These are phyloP conservation scores for Doryteuthis pealeii DNA, from an alignment of 1,140 invertebrate species.

Conservation along the genomic window DNA sequence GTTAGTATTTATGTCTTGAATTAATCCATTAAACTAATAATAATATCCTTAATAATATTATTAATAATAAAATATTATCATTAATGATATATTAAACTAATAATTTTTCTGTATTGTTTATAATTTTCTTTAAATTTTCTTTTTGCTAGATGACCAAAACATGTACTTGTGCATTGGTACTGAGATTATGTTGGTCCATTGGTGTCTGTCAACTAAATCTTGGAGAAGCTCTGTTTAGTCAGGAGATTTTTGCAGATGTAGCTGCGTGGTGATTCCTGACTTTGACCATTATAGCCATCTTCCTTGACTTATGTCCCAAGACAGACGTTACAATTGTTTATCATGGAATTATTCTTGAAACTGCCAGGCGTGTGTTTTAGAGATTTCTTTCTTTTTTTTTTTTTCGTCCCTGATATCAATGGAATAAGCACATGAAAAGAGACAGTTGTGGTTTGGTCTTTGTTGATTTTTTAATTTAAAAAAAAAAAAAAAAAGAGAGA, in stretches of 20 bases:
- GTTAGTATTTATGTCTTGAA: too few relatives aligned
- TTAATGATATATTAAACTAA: too few relatives aligned
- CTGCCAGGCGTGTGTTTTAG: constrained; percentile 38
- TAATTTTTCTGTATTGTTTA: not conserved
- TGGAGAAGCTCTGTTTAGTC: constrained; percentile 40
- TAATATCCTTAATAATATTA: too few relatives aligned
- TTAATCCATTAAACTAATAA: too few relatives aligned
- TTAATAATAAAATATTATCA: too few relatives aligned
- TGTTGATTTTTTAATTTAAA: too few relatives aligned
- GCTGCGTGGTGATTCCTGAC: constrained; percentile 46
- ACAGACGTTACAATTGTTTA: constrained; percentile 35
- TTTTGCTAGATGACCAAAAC: constrained; percentile 49
- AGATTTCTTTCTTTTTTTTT: not conserved
- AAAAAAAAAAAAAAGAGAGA: too few relatives aligned
- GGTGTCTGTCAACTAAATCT: constrained; percentile 42
- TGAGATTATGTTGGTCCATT: constrained; percentile 50
- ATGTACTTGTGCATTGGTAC: constrained; percentile 52
- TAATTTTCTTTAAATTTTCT: constrained; percentile 14
- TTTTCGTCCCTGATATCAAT: not conserved
- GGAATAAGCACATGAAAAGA: too few relatives aligned
- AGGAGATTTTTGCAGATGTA: constrained; percentile 39
- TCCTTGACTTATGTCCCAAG: constrained; percentile 51
- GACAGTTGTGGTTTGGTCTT: too few relatives aligned
- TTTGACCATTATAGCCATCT: constrained; percentile 54
- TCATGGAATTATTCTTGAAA: constrained; percentile 50